These are phyloP conservation scores for Phalacrocorax carbo DNA, from an alignment of 2,113 vertebrate species.

Conservation along the genomic window DNA sequence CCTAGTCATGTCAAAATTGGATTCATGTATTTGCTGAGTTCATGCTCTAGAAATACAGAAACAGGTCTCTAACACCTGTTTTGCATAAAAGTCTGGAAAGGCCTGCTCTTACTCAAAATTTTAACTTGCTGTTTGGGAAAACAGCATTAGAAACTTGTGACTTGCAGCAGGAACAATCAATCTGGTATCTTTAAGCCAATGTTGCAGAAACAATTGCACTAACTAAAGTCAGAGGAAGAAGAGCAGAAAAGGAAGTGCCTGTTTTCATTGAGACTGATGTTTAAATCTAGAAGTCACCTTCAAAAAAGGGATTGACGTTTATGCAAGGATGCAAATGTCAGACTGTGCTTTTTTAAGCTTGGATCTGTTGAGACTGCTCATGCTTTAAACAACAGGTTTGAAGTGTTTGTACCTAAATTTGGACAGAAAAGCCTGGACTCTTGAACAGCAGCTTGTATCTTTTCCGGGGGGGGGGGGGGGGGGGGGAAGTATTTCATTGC, in stretches of 20 bases:
- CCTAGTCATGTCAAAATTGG: background rate
- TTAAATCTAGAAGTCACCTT: background rate
- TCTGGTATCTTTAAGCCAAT: background rate
- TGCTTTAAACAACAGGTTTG: slow-evolving; percentile 11
- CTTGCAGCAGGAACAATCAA: background rate
- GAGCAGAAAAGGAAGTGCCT: background rate
- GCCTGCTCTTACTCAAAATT: background rate
- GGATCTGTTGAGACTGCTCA: background rate
- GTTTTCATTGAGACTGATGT: background rate
- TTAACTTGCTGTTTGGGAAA: slow-evolving; percentile 10
- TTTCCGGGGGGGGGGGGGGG: background rate
- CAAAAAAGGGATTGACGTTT: background rate
- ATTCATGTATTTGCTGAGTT: slow-evolving; percentile 20
- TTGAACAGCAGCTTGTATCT: background rate
- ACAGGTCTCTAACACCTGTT: slow-evolving; percentile 48
- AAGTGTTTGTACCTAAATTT: background rate
- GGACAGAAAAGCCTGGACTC: background rate
- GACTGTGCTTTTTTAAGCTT: background rate
- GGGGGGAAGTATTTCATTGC: background rate
- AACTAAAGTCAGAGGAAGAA: background rate
- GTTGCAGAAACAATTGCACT: background rate
- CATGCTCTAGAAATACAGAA: slow-evolving; percentile 4
- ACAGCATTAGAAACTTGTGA: background rate
- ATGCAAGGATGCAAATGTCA: background rate
- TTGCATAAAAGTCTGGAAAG: slow-evolving; percentile 43